These are phyloP conservation scores for Oikopleura vanhoeffeni DNA, from an alignment of 23 tunicate species.

Conservation along the genomic window DNA sequence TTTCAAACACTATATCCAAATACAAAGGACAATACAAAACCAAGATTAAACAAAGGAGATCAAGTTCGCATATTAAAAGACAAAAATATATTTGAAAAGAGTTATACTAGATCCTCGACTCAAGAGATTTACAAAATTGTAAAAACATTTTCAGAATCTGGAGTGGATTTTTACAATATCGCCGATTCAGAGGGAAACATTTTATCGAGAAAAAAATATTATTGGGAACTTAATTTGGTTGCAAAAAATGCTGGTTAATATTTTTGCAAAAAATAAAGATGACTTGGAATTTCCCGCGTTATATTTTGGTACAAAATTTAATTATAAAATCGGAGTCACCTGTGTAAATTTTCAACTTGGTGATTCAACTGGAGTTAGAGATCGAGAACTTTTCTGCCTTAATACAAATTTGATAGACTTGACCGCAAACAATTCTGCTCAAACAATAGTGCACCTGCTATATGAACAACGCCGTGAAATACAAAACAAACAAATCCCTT, in stretches of 20 bases:
- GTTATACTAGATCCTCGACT: background rate
- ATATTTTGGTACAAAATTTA: background rate
- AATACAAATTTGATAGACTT: background rate
- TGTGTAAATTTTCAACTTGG: background rate
- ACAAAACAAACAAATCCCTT: background rate
- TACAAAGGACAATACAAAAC: background rate
- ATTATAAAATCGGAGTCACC: background rate
- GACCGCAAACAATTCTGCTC: background rate
- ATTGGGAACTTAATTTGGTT: background rate
- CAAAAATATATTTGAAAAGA: background rate
- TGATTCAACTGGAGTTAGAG: background rate
- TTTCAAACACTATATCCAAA: background rate
- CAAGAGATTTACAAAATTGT: background rate
- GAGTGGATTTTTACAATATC: background rate
- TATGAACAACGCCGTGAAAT: background rate
- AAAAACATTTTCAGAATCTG: background rate
- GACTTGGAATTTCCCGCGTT: background rate
- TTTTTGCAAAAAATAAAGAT: background rate
- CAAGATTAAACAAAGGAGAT: background rate
- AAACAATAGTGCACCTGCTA: background rate
- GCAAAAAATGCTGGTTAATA: background rate
- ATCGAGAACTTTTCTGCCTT: background rate
- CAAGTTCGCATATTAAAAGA: background rate
- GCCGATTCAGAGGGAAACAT: background rate
- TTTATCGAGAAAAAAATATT: background rate